Evolutionary conservation across 2,888 invertebrate species (phyloP).

Genomic region (Nezara viridula): DNA sequence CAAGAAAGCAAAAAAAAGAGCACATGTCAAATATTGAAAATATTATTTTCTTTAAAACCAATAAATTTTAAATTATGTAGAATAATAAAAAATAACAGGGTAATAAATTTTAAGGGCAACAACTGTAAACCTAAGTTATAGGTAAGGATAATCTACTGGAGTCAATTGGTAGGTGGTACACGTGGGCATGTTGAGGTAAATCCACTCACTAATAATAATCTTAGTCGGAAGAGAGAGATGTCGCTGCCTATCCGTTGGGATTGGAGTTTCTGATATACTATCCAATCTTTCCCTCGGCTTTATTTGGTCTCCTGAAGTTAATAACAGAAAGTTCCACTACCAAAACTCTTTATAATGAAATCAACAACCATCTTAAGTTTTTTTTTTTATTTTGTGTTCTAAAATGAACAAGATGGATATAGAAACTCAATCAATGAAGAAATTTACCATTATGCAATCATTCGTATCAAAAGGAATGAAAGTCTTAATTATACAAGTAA

Average conservation of each 20-base stretch:
- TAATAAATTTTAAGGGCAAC: background rate
- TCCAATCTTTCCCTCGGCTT: constrained; percentile 51
- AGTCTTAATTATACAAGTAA: background rate
- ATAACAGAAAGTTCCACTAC: constrained; percentile 1
- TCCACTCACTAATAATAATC: constrained; percentile 50
- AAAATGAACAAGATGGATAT: background rate
- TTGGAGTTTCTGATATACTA: constrained; percentile 52
- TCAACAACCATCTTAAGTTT: background rate
- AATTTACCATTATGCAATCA: background rate
- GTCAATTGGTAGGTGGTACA: background rate
- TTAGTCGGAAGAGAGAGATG: constrained; percentile 54
- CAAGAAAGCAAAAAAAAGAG: background rate
- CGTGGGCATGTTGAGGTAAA: background rate
- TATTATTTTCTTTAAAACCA: no score
- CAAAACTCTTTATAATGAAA: constrained; percentile 1
- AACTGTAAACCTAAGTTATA: background rate
- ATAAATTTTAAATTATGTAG: background rate
- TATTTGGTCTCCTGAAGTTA: constrained; percentile 1
- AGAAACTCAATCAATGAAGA: background rate
- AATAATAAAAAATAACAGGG: background rate
- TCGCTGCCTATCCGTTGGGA: constrained; percentile 37
- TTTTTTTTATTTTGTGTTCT: background rate
- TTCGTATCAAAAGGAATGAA: background rate
- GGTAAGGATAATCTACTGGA: background rate
- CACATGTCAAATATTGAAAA: background rate